Base-by-base conservation (phyloP, 2,113 vertebrate species). In the Cebidichthys violaceus region DNA sequence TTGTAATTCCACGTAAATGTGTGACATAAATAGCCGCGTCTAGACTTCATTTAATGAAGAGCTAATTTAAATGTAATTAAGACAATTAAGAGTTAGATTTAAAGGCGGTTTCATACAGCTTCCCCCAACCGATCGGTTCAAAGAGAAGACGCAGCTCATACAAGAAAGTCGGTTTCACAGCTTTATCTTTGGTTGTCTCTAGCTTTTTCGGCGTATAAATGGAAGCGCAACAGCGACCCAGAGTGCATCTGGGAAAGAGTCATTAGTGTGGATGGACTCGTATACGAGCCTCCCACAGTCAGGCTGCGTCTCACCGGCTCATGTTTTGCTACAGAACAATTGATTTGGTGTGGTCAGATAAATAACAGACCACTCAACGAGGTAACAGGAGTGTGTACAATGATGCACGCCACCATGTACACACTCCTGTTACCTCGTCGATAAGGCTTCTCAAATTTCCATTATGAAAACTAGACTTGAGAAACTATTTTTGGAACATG, bases 21-120 rank as follows among this genome's bases (percentile, higher is more conserved):
- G 54, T 68, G 35, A 66, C 66, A 71, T 57, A 70, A 81, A 78
- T 78, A 77, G 57, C 77, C n/a, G 20, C 9, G 8, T 71, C 77
- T 43, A 27, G 52, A 54, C 61, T 52, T 72, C 6, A 59, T 54
- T 43, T 24, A 61, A 81, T 75, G 71, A 61, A 71, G 52, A 10
- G 47, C 71, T 70, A 6, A 60, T 61, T 76, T 9, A 37, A 72
- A 81, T 61, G 24, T 54, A 67, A 77, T 77, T 71, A 76, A 76
- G 15, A 13, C 0, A 71, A 70, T 67, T 35, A 5, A 5, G 1
- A 35, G 22, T 66, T 66, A 0, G 17, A 50, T 74, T 78, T 22
- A 60, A 69, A 77, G 11, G 27, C 39, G 0, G 13, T 69, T 41
- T 67, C 20, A 31, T 31, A 54, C 67, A 43, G n/a, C 27, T 27